Evolutionary conservation across 2,888 invertebrate species (phyloP).

Genomic region (Zygaena filipendulae): DNA sequence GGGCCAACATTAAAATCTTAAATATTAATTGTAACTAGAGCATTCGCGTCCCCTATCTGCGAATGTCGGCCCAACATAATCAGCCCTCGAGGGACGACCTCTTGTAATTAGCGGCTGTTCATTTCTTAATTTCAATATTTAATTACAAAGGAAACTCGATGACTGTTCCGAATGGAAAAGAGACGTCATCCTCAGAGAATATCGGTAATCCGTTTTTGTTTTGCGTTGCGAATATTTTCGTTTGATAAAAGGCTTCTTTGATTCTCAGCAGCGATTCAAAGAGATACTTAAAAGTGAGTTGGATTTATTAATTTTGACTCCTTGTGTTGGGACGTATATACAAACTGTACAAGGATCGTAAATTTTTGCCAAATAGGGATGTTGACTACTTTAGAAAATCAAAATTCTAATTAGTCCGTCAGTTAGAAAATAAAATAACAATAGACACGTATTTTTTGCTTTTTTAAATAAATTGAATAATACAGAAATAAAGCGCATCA

Average conservation of each 20-base stretch:
- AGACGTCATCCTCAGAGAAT: constrained; percentile 66
- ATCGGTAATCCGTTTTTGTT: constrained; percentile 51
- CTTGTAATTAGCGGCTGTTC: constrained; percentile 70
- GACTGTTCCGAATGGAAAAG: constrained; percentile 51
- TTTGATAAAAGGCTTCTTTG: constrained; percentile 4
- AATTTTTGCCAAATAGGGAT: no score
- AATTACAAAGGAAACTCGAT: constrained; percentile 70
- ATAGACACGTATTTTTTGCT: no score
- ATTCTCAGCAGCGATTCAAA: no score
- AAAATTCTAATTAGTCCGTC: no score
- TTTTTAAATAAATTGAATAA: no score
- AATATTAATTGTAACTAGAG: constrained; percentile 59
- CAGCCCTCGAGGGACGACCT: constrained; percentile 67
- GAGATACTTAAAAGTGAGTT: no score
- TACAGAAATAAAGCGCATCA: no score
- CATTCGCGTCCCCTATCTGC: constrained; percentile 42
- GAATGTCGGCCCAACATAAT: constrained; percentile 56
- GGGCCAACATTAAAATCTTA: constrained; percentile 32
- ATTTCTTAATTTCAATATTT: constrained; percentile 72
- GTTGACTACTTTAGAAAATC: no score
- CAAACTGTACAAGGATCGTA: no score
- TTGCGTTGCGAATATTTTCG: constrained; percentile 7
- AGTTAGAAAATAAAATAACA: no score
- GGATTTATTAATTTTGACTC: no score
- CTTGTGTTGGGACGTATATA: no score